Percentiles rank a stretch among this genome's conserved stretches.
Evolutionary conservation across 2,113 vertebrate genomes (phyloP).

Genomic region (Danio rerio): DNA sequence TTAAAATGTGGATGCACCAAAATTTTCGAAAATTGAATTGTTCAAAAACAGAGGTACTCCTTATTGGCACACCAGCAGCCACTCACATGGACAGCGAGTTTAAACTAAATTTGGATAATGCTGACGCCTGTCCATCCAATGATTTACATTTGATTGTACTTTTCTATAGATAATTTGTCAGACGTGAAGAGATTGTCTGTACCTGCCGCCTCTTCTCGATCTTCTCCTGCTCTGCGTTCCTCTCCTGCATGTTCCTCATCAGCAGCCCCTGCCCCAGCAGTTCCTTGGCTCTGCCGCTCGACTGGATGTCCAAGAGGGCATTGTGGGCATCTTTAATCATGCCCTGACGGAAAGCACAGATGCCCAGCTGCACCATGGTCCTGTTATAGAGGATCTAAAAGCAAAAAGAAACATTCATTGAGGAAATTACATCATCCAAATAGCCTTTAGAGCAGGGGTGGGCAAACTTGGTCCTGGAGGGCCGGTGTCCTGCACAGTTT

Average conservation of each 20-base stretch:
- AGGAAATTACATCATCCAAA: background rate
- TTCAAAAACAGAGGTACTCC: too few relatives aligned
- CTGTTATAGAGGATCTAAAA: constrained; percentile 90
- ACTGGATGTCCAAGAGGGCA: constrained; percentile 90
- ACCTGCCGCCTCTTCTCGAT: constrained; percentile 89
- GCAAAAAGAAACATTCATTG: background rate
- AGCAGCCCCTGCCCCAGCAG: constrained; percentile 91
- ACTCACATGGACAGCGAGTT: too few relatives aligned
- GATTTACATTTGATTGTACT: too few relatives aligned
- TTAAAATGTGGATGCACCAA: too few relatives aligned
- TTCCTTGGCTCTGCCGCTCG: constrained; percentile 89
- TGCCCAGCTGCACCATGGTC: constrained; percentile 93
- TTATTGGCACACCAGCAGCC: too few relatives aligned
- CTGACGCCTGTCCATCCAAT: too few relatives aligned
- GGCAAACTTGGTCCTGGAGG: too few relatives aligned
- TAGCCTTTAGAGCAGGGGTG: too few relatives aligned
- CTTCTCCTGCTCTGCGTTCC: constrained; percentile 93
- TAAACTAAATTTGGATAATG: too few relatives aligned
- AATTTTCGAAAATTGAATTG: too few relatives aligned
- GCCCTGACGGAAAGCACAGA: constrained; percentile 92
- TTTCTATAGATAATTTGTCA: too few relatives aligned
- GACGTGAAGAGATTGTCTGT: constrained; percentile 19
- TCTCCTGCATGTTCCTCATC: constrained; percentile 92
- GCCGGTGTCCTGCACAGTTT: too few relatives aligned
- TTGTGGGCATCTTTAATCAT: constrained; percentile 95